phyloP scores from a whole-genome alignment of 2,113 vertebrate species.

The Chiloscyllium plagiosum region DNA sequence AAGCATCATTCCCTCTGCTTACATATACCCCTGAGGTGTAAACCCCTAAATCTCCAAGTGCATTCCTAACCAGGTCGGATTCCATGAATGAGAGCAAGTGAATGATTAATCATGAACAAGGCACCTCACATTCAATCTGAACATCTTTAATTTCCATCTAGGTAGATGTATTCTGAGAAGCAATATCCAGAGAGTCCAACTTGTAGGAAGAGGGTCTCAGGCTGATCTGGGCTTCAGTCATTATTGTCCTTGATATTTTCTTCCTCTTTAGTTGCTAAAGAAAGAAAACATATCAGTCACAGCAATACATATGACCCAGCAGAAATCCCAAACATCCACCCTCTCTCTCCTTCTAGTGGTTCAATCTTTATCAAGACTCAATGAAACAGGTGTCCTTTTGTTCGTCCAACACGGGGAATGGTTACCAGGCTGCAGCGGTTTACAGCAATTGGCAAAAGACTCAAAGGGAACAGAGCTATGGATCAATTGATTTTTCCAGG shows the following conservation, averaged over 20 bases:
- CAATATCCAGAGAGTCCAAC: not conserved
- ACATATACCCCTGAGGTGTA: not conserved
- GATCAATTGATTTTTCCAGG: not conserved
- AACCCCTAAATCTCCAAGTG: not conserved
- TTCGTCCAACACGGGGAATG: not conserved
- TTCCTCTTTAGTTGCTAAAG: not conserved
- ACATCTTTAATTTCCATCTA: slow-evolving; percentile 16
- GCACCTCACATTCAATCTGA: not conserved
- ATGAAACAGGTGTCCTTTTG: not conserved
- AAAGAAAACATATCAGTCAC: not conserved
- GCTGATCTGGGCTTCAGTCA: not conserved
- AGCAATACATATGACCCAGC: not conserved
- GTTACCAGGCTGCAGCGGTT: not conserved
- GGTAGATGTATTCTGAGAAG: not conserved
- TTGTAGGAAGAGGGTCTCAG: not conserved
- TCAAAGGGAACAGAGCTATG: not conserved
- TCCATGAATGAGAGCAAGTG: not conserved
- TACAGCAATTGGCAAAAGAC: not conserved
- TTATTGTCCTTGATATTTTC: not conserved
- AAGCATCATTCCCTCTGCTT: not conserved
- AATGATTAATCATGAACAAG: not conserved
- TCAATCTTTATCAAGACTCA: not conserved
- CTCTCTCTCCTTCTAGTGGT: not conserved
- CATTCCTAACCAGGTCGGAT: not conserved
- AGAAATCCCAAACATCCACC: not conserved